Base-by-base conservation (phyloP, 35 echinoderm and acorn worm species). In the Ptychodera flava region DNA sequence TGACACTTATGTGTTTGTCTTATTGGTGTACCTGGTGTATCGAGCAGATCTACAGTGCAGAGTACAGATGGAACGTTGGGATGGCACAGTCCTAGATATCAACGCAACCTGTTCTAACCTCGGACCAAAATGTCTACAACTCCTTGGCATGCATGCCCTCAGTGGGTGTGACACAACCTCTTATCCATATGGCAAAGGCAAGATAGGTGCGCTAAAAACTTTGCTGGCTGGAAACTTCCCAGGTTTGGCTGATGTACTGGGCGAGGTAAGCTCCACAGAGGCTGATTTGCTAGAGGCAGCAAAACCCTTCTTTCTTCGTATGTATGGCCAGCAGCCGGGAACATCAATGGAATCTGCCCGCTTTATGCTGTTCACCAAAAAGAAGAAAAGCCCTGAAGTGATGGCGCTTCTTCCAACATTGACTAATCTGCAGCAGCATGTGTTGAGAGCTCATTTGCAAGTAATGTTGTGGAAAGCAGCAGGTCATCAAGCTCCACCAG, bases 71-170 rank as follows among this genome's bases (percentile, higher is more conserved):
- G 78, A 88, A 35, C 33, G 30, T 78, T 80, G 75, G 78, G 76
- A 30, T 15, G 75, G 86, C 76, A 75, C 10, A 76, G 85, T 86
- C 77, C 6, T 86, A 52, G 53, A 76, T 79, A 33, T 88, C 1
- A 88, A 88, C 37, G 86, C 86, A 79, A 88, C 86, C 35, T 88
- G 78, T 81, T 31, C n/a, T 75, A 87, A 81, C 76, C 78, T 35
- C 1, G 86, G 86, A 1, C 86, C 30, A 87, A 87, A 87, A 1
- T 79, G 86, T 87, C 86, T 87, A 64, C 37, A 33, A 78, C 86
- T 28, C 37, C 31, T 35, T n/a, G n/a, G n/a, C n/a, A n/a, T n/a
- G n/a, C n/a, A n/a, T n/a, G n/a, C n/a, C n/a, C n/a, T n/a, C n/a
- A n/a, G n/a, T n/a, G n/a, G n/a, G n/a, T n/a, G n/a, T n/a, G n/a